Base-by-base conservation (phyloP, 2,888 invertebrate species). In the Sialis lutaria region DNA sequence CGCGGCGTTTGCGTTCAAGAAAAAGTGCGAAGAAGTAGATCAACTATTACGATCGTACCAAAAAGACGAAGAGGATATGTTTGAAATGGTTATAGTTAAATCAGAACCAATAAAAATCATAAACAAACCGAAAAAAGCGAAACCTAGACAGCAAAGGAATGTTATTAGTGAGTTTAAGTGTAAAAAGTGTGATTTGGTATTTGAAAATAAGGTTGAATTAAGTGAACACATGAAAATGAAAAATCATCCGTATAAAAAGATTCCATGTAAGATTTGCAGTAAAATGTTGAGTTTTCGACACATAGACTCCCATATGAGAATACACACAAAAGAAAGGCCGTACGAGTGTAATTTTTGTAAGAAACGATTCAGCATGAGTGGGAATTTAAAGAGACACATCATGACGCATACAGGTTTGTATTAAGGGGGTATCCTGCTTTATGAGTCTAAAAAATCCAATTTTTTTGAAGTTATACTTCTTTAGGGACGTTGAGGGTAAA, bases 331-430 rank as follows among this genome's bases (percentile, higher is more conserved):
- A 37, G 45, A 45, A 31, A 45, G 40, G n/a, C 45, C 45, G 10
- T 45, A 45, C 9, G 12, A 22, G 10, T 50, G 51, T 45, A 40
- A 50, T 10, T 31, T 50, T 30, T 51, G 51, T 35, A 30, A 12
- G 6, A 41, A 37, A 22, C 37, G 31, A 30, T 51, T 50, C 42
- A 47, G 40, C 12, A 13, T 45, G 5, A n/a, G 33, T 40, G 39
- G 35, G 31, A 48, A 50, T 35, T 43, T 51, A 22, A 46, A 44
- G 7, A 37, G 50, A 6, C 51, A 51, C 32, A 42, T 30, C 7
- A 45, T 43, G 13, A 47, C 33, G 12, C 50, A 50, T 40, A 47
- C 45, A 9, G 22, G 22, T 22, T 2, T 22, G 22, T 22, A 22
- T 22, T 2, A 22, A 22, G 2, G 22, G n/a, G n/a, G n/a, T n/a